Conservation (phyloP, 2,113 vertebrate genomes). For the Dasyprocta punctata region DNA sequence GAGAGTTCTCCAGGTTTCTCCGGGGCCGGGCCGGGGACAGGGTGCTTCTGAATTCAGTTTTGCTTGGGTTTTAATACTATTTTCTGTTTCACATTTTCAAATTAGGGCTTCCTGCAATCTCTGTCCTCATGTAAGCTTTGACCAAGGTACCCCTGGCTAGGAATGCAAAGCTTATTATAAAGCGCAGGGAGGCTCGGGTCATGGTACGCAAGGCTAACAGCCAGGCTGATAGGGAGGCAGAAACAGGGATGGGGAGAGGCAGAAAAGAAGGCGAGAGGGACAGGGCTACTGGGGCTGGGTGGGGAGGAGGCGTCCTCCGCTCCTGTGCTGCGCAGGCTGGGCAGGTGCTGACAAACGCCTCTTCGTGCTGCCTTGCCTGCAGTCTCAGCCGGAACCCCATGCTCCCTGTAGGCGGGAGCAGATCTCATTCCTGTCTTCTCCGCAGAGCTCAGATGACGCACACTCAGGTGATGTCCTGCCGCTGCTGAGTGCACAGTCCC, state of each 20-base stretch:
- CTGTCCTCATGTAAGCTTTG: not conserved
- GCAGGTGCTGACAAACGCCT: not conserved
- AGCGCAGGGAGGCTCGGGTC: not conserved
- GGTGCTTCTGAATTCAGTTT: slow-evolving; percentile 24
- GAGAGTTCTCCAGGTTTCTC: not conserved
- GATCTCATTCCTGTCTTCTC: not conserved
- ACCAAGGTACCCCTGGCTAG: not conserved
- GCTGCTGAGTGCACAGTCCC: not conserved
- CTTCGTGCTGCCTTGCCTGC: not conserved
- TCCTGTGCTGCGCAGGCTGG: accelerated
- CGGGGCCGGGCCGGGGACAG: not conserved
- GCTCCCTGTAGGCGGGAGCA: not conserved
- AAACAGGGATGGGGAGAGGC: not conserved
- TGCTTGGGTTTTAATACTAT: slow-evolving; percentile 4
- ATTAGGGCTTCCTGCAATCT: not conserved
- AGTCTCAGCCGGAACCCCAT: not conserved
- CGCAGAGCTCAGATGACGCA: not conserved
- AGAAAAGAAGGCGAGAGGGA: not conserved
- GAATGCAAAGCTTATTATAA: not conserved
- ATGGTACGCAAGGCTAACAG: not conserved
- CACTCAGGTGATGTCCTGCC: not conserved
- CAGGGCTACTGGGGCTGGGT: not conserved
- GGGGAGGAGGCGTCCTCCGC: not conserved
- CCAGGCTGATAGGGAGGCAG: not conserved
- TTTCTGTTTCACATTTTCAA: not conserved